Base-by-base conservation (phyloP, 1,140 invertebrate genomes). In the Eupeodes corollae region DNA sequence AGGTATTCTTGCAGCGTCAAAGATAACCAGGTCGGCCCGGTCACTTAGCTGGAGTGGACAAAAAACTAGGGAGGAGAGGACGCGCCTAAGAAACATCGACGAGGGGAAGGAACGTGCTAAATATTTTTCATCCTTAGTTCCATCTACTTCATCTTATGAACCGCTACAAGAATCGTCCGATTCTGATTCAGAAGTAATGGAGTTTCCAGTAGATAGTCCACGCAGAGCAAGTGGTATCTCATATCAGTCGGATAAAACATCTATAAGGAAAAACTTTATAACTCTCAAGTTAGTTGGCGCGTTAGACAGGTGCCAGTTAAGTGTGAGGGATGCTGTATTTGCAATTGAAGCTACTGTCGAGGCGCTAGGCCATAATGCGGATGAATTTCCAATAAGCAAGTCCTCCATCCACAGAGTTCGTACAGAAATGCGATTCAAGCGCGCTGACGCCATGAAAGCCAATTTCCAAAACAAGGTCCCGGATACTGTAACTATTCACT, bases 221-320 rank as follows among this genome's bases (percentile, higher is more conserved):
- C 35, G 11, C 15, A 3, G 13, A 37, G 35, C 3, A 5, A 5
- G 35, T 10, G 6, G 3, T n/a, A 6, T n/a, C 13, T 6, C 3
- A 37, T n/a, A 37, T n/a, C 6, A 37, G n/a, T n/a, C n/a, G n/a
- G n/a, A 37, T 16, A 37, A n/a, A 37, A 16, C 15, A 11, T 11
- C 35, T 5, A 26, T 8, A 8, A 26, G 3, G 3, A 26, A 26
- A 26, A 26, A 26, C 8, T 26, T 53, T 43, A 42, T 55, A 21
- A 50, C 48, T 34, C 40, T 42, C 11, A 53, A 55, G 35, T 34
- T 52, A 39, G 44, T 48, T 8, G 48, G 46, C 32, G 51, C 45
- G 44, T 50, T 54, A 49, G 50, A 54, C 40, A 48, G 47, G 47
- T 54, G 50, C 44, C 50, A 53, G 48, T 52, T 42, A 48, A 44